phyloP scores from a whole-genome alignment of 2,888 invertebrate species.

The Girardia tigrina region DNA sequence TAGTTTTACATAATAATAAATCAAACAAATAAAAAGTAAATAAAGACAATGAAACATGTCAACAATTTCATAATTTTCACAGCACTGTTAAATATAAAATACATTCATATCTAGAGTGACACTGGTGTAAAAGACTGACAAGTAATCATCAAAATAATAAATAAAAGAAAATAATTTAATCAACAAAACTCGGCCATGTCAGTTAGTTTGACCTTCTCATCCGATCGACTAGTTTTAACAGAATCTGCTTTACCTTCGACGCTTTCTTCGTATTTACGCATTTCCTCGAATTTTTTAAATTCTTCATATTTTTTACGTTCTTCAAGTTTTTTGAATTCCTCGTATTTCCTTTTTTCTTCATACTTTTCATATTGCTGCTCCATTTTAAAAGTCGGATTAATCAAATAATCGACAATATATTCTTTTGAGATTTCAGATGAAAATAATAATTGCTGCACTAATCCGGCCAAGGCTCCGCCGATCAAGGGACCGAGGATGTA shows the following conservation, averaged over 20 bases:
- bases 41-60: too few species aligned
- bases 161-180: not conserved
- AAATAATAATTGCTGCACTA: not conserved
- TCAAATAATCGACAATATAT: not conserved
- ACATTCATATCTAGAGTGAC: not conserved
- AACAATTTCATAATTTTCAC: not conserved
- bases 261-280: not conserved
- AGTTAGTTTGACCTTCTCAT: not conserved
- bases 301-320: not conserved
- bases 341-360: not conserved
- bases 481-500: not conserved
- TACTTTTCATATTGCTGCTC: not conserved
- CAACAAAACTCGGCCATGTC: not conserved
- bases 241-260: not conserved
- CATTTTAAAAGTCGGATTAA: not conserved
- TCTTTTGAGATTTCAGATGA: not conserved
- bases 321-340: conserved; percentile 15
- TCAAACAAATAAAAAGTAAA: too few species aligned
- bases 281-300: not conserved
- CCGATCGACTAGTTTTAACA: not conserved
- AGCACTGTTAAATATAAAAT: not conserved
- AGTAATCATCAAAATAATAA: not conserved
- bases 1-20: too few species aligned
- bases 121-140: not conserved
- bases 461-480: not conserved